Evolutionary conservation across 2,888 invertebrate species (phyloP).

Genomic region (Acanthoscelides obtectus): DNA sequence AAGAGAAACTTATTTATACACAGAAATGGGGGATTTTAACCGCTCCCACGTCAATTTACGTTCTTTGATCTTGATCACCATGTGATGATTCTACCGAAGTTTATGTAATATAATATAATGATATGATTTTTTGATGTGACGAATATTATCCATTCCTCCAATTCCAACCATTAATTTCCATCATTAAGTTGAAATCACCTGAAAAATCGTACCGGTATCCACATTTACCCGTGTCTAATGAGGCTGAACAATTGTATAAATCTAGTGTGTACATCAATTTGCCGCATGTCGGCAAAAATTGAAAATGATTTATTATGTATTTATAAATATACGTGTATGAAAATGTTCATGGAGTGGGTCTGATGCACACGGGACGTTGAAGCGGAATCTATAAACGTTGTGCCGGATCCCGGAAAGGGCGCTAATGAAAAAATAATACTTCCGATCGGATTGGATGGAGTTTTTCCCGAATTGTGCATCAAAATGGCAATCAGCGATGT

Average conservation of each 20-base stretch:
- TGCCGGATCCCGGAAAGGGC: background rate
- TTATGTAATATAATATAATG: too few relatives aligned
- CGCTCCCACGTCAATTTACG: too few relatives aligned
- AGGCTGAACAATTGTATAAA: background rate
- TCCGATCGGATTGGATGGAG: background rate
- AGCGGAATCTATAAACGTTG: background rate
- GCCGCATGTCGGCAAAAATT: background rate
- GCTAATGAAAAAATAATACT: background rate
- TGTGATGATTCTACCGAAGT: too few relatives aligned
- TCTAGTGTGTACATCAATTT: background rate
- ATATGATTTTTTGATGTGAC: too few relatives aligned
- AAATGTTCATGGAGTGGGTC: background rate
- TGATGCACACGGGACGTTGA: background rate
- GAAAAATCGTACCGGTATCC: background rate
- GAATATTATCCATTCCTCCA: too few relatives aligned
- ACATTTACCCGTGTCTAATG: background rate
- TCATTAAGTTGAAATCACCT: background rate
- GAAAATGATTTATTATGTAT: background rate
- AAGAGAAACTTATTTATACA: too few relatives aligned
- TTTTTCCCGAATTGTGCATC: background rate
- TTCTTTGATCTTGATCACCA: too few relatives aligned
- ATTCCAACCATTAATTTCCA: background rate
- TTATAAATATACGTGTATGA: background rate
- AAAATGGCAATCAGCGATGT: too few relatives aligned
- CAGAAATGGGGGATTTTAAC: too few relatives aligned